A percentile compares a stretch with the other conserved stretches of the same genome.
Conservation (phyloP, 2,888 invertebrate genomes). For the Phragmatobia fuliginosa region DNA sequence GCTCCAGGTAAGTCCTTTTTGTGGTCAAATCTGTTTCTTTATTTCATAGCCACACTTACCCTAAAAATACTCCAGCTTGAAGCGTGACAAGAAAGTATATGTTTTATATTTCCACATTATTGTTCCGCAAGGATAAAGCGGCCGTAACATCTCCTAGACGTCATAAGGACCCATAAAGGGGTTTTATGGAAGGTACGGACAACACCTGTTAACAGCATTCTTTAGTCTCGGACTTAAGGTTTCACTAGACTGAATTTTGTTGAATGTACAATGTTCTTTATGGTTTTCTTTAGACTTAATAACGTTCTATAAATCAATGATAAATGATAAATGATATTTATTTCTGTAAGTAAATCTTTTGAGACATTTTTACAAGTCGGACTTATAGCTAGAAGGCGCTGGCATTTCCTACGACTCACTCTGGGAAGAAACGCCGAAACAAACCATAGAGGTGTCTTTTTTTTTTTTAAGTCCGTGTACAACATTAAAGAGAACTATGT, state of each 20-base stretch:
- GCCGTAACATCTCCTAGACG: neutral
- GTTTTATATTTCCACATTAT: slow-evolving; percentile 7
- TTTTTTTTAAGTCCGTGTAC: no score
- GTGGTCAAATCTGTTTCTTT: neutral
- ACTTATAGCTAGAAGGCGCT: no score
- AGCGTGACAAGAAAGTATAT: slow-evolving; percentile 3
- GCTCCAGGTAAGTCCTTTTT: neutral
- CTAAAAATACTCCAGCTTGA: neutral
- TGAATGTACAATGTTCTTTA: no score
- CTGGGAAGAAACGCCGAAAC: no score
- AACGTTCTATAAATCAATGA: no score
- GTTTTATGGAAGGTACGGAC: slow-evolving; percentile 4
- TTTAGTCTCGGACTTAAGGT: neutral
- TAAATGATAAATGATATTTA: no score
- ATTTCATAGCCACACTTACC: neutral
- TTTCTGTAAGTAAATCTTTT: no score
- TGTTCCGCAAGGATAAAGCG: slow-evolving; percentile 7
- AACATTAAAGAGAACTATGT: no score
- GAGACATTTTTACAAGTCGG: no score
- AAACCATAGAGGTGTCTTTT: no score
- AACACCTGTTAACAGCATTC: slow-evolving; percentile 4
- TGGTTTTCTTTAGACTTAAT: no score
- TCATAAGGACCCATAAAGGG: neutral
- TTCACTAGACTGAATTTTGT: neutral
- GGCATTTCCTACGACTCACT: no score